Evolutionary conservation across 2,888 invertebrate genomes (phyloP).

Genomic region (Fabriciana adippe): DNA sequence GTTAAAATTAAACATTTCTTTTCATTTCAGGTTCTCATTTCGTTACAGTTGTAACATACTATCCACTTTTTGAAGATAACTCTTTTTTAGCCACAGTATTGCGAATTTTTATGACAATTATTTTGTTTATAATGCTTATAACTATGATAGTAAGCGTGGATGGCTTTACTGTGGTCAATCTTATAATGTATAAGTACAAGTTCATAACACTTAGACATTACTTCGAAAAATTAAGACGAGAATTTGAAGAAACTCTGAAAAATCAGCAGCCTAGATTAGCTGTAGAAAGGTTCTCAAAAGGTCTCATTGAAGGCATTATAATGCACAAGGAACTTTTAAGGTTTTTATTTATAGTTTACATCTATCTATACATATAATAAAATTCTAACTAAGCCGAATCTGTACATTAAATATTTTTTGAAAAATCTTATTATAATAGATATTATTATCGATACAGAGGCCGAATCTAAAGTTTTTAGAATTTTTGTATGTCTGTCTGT

Average conservation of each 20-base stretch:
- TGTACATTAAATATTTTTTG: too few species aligned
- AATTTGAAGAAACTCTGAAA: conserved; percentile 51
- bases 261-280: conserved; percentile 49
- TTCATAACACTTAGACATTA: conserved; percentile 66
- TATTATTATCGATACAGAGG: too few species aligned
- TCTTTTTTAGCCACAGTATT: conserved; percentile 51
- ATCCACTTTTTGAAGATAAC: conserved; percentile 60
- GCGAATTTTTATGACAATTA: conserved; percentile 55
- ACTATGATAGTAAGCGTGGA: conserved; percentile 68
- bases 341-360: conserved; percentile 42
- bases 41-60: conserved; percentile 67
- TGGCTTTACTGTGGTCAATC: conserved; percentile 57
- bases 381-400: too few species aligned
- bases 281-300: conserved; percentile 52
- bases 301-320: conserved; percentile 63
- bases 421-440: too few species aligned
- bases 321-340: conserved; percentile 67
- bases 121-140: conserved; percentile 57
- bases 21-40: conserved; percentile 70
- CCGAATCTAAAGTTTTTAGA: too few species aligned
- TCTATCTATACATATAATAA: too few species aligned
- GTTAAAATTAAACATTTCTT: background rate
- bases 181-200: conserved; percentile 72
- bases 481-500: too few species aligned
- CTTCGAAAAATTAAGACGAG: conserved; percentile 57